Evolutionary conservation across 2,888 invertebrate genomes (phyloP).

Genomic region (Stramonita haemastoma): DNA sequence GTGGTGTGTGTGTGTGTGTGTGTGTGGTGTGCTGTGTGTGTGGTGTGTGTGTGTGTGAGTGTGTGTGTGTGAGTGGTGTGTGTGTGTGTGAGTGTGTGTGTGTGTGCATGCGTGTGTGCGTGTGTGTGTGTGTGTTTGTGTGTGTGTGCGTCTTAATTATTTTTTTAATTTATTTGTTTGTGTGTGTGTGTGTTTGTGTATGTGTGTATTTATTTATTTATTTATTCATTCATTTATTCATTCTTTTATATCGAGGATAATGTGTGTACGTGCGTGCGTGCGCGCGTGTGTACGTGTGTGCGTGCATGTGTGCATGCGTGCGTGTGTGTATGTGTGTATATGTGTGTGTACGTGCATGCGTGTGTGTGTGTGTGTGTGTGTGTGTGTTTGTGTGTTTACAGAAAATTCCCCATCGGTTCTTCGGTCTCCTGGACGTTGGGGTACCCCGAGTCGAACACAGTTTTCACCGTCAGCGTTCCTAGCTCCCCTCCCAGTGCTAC

Average conservation of each 20-base stretch:
- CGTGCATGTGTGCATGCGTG: slow-evolving; percentile 18
- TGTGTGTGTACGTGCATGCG: slow-evolving; percentile 26
- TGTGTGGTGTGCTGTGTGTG: too few species aligned
- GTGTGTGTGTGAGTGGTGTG: too few species aligned
- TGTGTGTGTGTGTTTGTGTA: not conserved
- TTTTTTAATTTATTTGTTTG: too few species aligned
- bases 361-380: slow-evolving; percentile 1
- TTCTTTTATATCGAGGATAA: too few species aligned
- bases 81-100: too few species aligned
- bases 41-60: too few species aligned
- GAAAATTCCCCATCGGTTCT: not conserved
- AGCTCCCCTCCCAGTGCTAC: not conserved
- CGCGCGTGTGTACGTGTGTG: slow-evolving; percentile 7
- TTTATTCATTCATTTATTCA: too few species aligned
- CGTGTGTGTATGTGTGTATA: slow-evolving; percentile 30
- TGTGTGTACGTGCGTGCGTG: not conserved
- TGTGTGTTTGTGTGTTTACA: not conserved
- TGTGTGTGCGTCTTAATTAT: not conserved
- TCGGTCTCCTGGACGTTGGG: slow-evolving; percentile 16
- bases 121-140: not conserved
- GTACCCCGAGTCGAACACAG: slow-evolving; percentile 3
- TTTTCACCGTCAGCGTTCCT: slow-evolving; percentile 1
- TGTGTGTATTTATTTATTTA: not conserved
- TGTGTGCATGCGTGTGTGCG: not conserved
- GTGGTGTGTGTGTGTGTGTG: too few species aligned